Conservation (phyloP, 1,140 invertebrate species). For the Drosophila sulfurigaster region DNA sequence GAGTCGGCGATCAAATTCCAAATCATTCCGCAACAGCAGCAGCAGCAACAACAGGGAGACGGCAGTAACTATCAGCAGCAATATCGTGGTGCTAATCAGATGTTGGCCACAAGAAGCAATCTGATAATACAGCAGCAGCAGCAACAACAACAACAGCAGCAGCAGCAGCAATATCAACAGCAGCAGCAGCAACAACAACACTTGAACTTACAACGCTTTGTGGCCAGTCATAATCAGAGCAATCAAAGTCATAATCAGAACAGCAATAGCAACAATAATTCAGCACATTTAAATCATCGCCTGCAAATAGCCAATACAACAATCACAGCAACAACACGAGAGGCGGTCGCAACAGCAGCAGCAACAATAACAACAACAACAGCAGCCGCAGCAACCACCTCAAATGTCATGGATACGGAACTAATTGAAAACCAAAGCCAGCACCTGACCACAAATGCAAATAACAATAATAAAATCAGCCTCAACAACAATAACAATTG, state of each 20-base stretch:
- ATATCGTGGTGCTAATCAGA: conserved; percentile 74
- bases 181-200: conserved; percentile 64
- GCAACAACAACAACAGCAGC: conserved; percentile 65
- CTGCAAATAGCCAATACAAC: conserved; percentile 83
- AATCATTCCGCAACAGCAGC: conserved; percentile 84
- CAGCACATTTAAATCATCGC: conserved; percentile 75
- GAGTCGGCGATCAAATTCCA: conserved; percentile 84
- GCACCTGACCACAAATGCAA: conserved; percentile 55
- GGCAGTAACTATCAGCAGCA: conserved; percentile 72
- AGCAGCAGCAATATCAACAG: conserved; percentile 52
- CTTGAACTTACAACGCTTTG: conserved; percentile 76
- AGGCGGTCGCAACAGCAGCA: conserved; percentile 48
- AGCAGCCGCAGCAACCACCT: conserved; percentile 22
- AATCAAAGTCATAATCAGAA: conserved; percentile 56
- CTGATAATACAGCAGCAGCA: conserved; percentile 75
- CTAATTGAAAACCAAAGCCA: conserved; percentile 79
- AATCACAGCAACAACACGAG: conserved; percentile 76
- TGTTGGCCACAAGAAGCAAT: conserved; percentile 75
- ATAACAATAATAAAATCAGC: conserved; percentile 40
- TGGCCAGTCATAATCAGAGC: conserved; percentile 68
- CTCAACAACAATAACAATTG: conserved; percentile 45
- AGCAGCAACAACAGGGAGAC: conserved; percentile 62
- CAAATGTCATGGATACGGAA: conserved; percentile 74
- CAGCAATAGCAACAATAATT: conserved; percentile 44
- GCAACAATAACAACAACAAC: conserved; percentile 35